A percentile compares a stretch with the other conserved stretches of the same genome.
phyloP scores from a whole-genome alignment of 1,140 invertebrate genomes.

The Camponotus vicinus region DNA sequence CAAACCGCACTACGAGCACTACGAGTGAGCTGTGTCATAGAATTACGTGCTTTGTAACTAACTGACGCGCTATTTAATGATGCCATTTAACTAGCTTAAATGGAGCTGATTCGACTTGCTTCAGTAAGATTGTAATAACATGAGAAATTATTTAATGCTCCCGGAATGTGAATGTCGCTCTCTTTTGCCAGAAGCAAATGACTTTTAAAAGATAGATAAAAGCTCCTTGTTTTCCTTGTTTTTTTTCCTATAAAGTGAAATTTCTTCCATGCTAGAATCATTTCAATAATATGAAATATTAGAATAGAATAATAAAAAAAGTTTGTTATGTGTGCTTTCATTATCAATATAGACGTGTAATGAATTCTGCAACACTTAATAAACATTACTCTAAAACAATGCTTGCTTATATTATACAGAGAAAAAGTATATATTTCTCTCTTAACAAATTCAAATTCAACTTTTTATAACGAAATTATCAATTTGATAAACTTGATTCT shows the following conservation, averaged over 20 bases:
- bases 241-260: conserved; percentile 26
- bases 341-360: background rate
- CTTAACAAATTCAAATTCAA: background rate
- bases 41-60: conserved; percentile 32
- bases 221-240: background rate
- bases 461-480: too few species aligned
- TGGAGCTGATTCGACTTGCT: conserved; percentile 29
- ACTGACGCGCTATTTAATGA: conserved; percentile 17
- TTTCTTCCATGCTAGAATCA: background rate
- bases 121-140: conserved; percentile 37
- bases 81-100: conserved; percentile 33
- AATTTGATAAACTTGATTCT: too few species aligned
- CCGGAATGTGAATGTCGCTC: background rate
- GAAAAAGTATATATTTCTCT: background rate
- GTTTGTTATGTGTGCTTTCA: background rate
- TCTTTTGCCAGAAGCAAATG: background rate
- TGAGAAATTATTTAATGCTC: conserved; percentile 49
- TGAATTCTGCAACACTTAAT: background rate
- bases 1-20: background rate
- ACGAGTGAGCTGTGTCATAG: conserved; percentile 23
- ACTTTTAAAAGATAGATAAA: conserved; percentile 24
- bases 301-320: background rate
- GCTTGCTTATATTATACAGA: background rate
- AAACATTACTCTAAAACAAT: background rate
- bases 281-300: background rate